Evolutionary conservation across 2,888 invertebrate genomes (phyloP), one percentile per base, ranked within the genome.

Genomic region (Anticlea derivata): DNA sequence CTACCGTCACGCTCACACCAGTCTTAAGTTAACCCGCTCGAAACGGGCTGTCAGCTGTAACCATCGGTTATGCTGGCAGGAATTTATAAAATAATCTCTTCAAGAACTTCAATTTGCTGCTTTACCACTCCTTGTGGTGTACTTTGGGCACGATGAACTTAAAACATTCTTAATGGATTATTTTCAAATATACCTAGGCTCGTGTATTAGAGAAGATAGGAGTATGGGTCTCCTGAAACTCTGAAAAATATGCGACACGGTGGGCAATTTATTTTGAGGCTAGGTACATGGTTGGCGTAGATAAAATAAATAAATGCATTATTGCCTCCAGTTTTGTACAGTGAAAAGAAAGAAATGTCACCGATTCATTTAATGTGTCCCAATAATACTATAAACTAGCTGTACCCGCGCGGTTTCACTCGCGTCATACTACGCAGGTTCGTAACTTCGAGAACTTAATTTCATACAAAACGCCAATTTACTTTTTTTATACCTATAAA

Each of bases 111-210:
- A n/a, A n/a, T n/a, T n/a, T n/a, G n/a, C n/a, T n/a, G n/a, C n/a
- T 17, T 17, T 17, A 17, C 17, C 17, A 17, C 17, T 17, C 17
- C 4, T 17, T 2, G 6, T 33, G 17, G 35, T 12, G 23, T 22
- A 35, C 23, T 35, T 22, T 3, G 8, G 10, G 4, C 23, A 22
- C 40, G 55, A 51, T 55, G 53, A 51, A 20, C 31, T 41, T 39
- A 48, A 52, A 57, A 50, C 48, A 38, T 31, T 45, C 68, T 65
- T 78, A 70, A 78, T 74, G 63, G 67, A 80, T 82, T 67, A 73
- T 63, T 70, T 70, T 72, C 67, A 67, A 63, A 72, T 70, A 63
- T 49, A 17, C 13, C 8, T 24, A 13, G 23, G 33, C 8, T 5
- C 17, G 27, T 40, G 22, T 22, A 11, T 37, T 7, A 26, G 26